Evolutionary conservation across 1,140 invertebrate genomes (phyloP).

Genomic region (Plutomurus gul): DNA sequence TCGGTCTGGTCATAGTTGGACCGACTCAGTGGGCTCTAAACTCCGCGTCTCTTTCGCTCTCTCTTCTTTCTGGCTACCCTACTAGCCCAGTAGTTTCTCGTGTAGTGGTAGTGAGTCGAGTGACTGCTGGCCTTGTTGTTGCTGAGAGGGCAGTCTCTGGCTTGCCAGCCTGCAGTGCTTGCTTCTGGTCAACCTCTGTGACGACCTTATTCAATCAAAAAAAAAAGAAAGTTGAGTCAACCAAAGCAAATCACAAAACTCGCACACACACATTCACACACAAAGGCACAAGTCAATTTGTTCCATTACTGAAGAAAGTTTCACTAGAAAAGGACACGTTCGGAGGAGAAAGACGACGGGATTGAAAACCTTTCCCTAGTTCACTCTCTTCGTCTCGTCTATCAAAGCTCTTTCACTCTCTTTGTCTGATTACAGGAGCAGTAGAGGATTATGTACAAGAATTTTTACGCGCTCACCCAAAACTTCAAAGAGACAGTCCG

Average conservation of each 20-base stretch:
- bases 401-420: too few species aligned
- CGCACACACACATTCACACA: too few species aligned
- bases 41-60: background rate
- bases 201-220: slow-evolving; percentile 3
- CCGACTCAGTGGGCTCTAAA: background rate
- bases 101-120: background rate
- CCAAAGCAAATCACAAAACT: background rate
- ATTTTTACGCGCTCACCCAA: too few species aligned
- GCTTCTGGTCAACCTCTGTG: background rate
- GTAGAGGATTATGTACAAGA: too few species aligned
- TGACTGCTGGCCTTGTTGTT: background rate
- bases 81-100: background rate
- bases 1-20: background rate
- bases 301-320: background rate
- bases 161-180: background rate
- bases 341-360: background rate
- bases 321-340: background rate
- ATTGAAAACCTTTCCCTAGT: too few species aligned
- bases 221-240: background rate
- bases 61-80: background rate
- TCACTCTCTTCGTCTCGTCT: too few species aligned
- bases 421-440: too few species aligned
- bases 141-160: background rate
- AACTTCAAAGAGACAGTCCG: too few species aligned
- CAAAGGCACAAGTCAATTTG: background rate